Evolutionary conservation across 1,140 invertebrate species (phyloP), one percentile per base, ranked within the genome.

Genomic region (Sitodiplosis mosellana): DNA sequence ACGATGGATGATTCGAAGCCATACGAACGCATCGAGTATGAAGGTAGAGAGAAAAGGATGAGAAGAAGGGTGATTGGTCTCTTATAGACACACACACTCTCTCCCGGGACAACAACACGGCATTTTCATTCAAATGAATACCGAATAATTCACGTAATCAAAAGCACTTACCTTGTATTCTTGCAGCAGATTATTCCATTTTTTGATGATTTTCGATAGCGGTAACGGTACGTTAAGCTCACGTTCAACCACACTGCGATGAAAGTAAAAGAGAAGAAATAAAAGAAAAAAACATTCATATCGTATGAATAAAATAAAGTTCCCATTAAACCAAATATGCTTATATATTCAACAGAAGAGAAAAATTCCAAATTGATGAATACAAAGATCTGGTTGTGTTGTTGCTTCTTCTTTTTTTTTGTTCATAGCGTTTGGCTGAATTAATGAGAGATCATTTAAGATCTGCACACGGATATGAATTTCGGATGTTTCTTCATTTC

Each of bases 111-210:
- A n/a, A n/a, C n/a, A n/a, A n/a, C n/a, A n/a, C n/a, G n/a, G n/a
- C n/a, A n/a, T n/a, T 27, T 27, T 27, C 27, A 27, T 27, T 27
- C 27, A 27, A 27, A 27, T 27, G 27, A 27, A 27, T 10, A 27
- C 3, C 3, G 10, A 27, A 27, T 27, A 27, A 27, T 27, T 27
- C 27, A 27, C 27, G 27, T 27, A 27, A 27, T 27, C 22, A 34
- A 20, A 12, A 14, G 21, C 5, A 47, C 52, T 53, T 38, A 55
- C 54, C 54, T 64, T 64, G 55, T 64, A 64, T 53, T 64, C 62
- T 54, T 64, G 62, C 49, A 64, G 53, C 43, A 64, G 53, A 56
- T 64, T 64, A 53, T 64, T 64, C 62, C 62, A 64, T 54, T 64
- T 64, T 53, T 64, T 64, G 49, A 64, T 64, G 48, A 64, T 64